Evolutionary conservation across 2,113 vertebrate species (phyloP), one percentile per base, ranked within the genome.

Genomic region (Mirounga angustirostris): DNA sequence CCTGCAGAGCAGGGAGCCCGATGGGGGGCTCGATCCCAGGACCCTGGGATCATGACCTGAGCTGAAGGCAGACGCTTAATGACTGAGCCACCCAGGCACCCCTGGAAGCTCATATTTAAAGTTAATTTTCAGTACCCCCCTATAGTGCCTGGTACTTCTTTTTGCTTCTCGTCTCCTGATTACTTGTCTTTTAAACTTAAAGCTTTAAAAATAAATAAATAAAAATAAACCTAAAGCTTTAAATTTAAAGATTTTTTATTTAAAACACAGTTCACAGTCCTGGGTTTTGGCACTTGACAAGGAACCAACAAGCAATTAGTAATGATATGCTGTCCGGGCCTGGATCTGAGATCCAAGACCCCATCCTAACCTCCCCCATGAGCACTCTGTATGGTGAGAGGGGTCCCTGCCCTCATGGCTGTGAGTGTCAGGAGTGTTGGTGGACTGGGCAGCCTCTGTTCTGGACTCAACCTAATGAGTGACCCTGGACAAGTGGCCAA

Each of bases 401-500:
- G 13, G 46, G 40, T 14, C 43, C 33, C 30, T 36, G 73, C 1
- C 40, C 54, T 15, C 26, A 36, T 5, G 11, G 30, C 26, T 5
- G 26, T 30, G 86, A 14, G 69, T 36, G 54, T 46, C 54, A 43
- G 52, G n/a, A 7, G 16, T 24, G 1, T 18, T 18, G 19, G 28
- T 33, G 26, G 69, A 22, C 69, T 15, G 54, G 54, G 52, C 54
- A 74, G 69, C 36, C 69, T 43, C 69, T 46, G 28, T 33, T 56
- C 67, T 43, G 30, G 71, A 43, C 67, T 33, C 67, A 18, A n/a
- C 67, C 14, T 67, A 13, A 18, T 33, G 22, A 52, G 50, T 7
- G 5, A 54, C 65, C 24, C n/a, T 21, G 11, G 52, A 56, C 1
- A 0, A 58, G n/a, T 0, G 0, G 19, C 40, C 4, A 1, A 76